Base-by-base conservation (phyloP, 1,140 invertebrate genomes). In the Meloidogyne chitwoodi region DNA sequence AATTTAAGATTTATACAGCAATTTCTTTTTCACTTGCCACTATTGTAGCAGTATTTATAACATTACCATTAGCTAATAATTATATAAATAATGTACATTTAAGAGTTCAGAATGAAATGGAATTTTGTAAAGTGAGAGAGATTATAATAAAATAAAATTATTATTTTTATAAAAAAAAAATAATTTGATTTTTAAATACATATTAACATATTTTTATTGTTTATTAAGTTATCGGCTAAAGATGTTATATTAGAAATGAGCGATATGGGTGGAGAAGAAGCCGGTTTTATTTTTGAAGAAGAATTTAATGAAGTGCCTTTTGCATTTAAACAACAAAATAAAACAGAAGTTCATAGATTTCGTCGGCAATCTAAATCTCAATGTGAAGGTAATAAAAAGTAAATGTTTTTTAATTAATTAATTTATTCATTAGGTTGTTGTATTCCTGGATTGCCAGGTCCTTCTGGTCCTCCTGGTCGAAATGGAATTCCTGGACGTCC, bases 171-270 rank as follows among this genome's bases (percentile, higher is more conserved):
- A 19, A 31, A 0, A 19, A n/a, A n/a, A 29, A 70, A 4, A n/a
- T 70, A 12, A 31, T 75, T 6, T 74, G 26, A 44, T 76, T 70
- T 70, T 70, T 76, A n/a, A n/a, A n/a, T 69, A 44, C n/a, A 67
- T 71, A 69, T 8, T 67, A 64, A 62, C 29, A n/a, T 29, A n/a
- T 27, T 24, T 56, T 31, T 26, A 31, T 44, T n/a, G 16, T 62
- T 56, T 77, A 79, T 83, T 38, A 62, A 84, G 83, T 69, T 86
- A n/a, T 87, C 85, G 19, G 85, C 85, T 16, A 76, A 87, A 29
- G 85, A 86, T 73, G 85, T 86, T 19, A 85, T 86, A 81, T 41
- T 87, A 44, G 85, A 86, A 68, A 82, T 86, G 79, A 81, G 84
- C 62, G 84, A 86, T 65, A 87, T 77, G 68, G 75, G 84, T 44